phyloP scores from a whole-genome alignment of 23 tunicate genomes.

The Clavelina lepadiformis region DNA sequence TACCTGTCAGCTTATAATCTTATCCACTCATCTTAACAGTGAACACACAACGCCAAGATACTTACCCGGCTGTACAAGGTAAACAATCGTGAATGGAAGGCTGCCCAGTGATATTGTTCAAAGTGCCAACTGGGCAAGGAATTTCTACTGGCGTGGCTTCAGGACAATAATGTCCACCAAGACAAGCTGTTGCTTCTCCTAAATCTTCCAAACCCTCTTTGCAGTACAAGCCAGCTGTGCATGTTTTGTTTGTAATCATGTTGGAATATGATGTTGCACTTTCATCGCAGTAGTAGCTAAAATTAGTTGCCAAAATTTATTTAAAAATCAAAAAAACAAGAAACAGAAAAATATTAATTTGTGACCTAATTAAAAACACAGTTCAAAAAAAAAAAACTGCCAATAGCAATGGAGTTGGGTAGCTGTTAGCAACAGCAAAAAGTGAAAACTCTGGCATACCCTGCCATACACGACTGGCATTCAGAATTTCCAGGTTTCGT shows the following conservation, averaged over 20 bases:
- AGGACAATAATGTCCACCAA: slow-evolving; percentile 71
- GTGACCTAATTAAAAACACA: not conserved
- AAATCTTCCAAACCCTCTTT: slow-evolving; percentile 33
- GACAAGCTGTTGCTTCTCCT: slow-evolving; percentile 27
- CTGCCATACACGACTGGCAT: slow-evolving; percentile 65
- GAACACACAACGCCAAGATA: too few relatives aligned
- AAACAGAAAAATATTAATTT: not conserved
- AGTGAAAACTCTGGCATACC: slow-evolving; percentile 19
- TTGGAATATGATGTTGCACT: slow-evolving; percentile 54
- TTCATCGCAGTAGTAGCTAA: slow-evolving; percentile 86
- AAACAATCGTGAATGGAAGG: slow-evolving; percentile 52
- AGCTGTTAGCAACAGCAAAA: not conserved
- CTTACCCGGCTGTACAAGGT: slow-evolving; percentile 91
- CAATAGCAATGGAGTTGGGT: not conserved
- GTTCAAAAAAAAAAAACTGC: not conserved
- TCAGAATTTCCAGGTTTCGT: slow-evolving; percentile 61
- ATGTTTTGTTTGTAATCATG: slow-evolving; percentile 65
- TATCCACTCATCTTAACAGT: too few relatives aligned
- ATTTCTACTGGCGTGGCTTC: slow-evolving; percentile 81
- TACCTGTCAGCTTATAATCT: too few relatives aligned
- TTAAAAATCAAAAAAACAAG: not conserved
- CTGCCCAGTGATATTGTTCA: slow-evolving; percentile 25
- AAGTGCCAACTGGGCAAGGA: slow-evolving; percentile 75
- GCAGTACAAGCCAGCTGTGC: slow-evolving; percentile 85
- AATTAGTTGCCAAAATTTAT: not conserved